Evolutionary conservation across 2,888 invertebrate species (phyloP).

Genomic region (Limnephilus marmoratus): DNA sequence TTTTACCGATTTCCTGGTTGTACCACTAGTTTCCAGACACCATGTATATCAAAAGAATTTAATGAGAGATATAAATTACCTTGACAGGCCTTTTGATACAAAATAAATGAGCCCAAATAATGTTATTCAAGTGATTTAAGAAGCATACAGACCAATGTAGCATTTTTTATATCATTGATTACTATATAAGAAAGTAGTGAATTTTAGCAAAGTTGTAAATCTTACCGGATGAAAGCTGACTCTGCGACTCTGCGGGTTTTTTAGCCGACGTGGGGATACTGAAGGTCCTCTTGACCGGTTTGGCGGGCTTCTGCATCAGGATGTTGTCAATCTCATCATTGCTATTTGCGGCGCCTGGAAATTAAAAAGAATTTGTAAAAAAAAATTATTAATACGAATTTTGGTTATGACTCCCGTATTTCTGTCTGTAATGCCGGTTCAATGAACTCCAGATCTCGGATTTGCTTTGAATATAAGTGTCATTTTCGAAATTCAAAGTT

Average conservation of each 20-base stretch:
- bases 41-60: not conserved
- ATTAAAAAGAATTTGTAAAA: not conserved
- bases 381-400: too few species aligned
- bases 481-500: too few species aligned
- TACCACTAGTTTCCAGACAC: too few species aligned
- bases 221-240: not conserved
- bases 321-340: constrained; percentile 65
- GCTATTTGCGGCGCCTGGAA: constrained; percentile 62
- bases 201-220: not conserved
- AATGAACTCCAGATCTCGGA: too few species aligned
- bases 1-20: too few species aligned
- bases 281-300: constrained; percentile 71
- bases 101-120: not conserved
- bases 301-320: constrained; percentile 58
- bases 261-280: constrained; percentile 72
- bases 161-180: not conserved
- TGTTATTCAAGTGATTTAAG: not conserved
- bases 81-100: not conserved
- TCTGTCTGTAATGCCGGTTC: too few species aligned
- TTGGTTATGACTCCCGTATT: too few species aligned
- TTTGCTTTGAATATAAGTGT: too few species aligned
- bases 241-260: constrained; percentile 53
- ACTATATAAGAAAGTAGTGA: not conserved
- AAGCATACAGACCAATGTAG: not conserved
- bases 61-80: not conserved